Evolutionary conservation across 2,797 vertebrate species (phyloP).

Genomic region (Liasis olivaceus): DNA sequence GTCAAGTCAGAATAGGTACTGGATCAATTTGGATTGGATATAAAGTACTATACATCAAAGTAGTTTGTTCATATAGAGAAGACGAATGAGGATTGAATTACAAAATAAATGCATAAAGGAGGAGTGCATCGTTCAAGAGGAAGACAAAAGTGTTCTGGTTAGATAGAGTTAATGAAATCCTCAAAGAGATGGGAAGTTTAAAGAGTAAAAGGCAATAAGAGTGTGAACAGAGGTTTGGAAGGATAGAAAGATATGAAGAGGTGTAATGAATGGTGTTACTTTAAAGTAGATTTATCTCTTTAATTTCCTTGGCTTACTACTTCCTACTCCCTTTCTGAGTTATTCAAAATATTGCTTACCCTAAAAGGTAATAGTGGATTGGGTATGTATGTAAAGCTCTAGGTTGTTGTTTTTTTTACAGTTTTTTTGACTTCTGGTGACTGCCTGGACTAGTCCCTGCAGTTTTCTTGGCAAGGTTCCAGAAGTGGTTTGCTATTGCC

Average conservation of each 20-base stretch:
- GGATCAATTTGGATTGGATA: background rate
- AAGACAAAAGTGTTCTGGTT: background rate
- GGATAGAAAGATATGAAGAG: background rate
- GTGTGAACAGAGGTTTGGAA: background rate
- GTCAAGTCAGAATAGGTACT: background rate
- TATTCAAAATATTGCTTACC: background rate
- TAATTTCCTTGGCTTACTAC: background rate
- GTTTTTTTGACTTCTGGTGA: too few species aligned
- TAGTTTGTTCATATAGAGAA: background rate
- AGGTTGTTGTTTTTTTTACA: too few species aligned
- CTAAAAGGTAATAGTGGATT: background rate
- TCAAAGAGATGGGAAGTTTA: background rate
- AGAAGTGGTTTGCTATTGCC: too few species aligned
- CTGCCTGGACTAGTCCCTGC: too few species aligned
- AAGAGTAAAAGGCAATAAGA: background rate
- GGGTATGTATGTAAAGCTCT: too few species aligned
- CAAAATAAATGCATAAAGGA: background rate
- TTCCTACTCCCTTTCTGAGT: background rate
- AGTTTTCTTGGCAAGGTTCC: too few species aligned
- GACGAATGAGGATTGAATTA: background rate
- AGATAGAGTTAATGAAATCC: background rate
- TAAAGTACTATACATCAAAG: background rate
- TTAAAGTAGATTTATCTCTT: background rate
- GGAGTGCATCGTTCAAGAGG: background rate
- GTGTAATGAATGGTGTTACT: background rate